Evolutionary conservation across 2,888 invertebrate genomes (phyloP), one percentile per base, ranked within the genome.

Genomic region (Arrhopalites spinosus): DNA sequence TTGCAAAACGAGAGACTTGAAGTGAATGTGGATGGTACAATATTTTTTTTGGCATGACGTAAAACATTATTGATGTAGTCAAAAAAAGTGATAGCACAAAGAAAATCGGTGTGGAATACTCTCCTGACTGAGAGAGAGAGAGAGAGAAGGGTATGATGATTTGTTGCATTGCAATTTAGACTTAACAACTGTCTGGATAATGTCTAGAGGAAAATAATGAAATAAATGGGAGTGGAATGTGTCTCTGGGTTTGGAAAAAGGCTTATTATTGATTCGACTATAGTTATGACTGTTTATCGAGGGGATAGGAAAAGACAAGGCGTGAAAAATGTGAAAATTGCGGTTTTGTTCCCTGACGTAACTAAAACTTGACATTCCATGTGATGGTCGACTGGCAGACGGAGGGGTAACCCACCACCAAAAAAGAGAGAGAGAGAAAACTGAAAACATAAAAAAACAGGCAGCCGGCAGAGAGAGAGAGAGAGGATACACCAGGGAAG

Each of bases 321-420:
- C 75, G 70, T 77, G 75, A 77, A 77, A 77, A 77, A 77, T 77
- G 77, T 75, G 77, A 77, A 77, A n/a, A 77, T 77, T 77, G 77
- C 73, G 75, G 77, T 77, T 77, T 75, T 75, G 68, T 56, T 68
- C 64, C 71, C 68, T 70, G 70, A 73, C 64, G 68, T 71, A 67
- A 47, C 67, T 53, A 11, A 47, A 45, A 23, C 30, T 67, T 74
- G 59, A 74, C 74, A 74, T 74, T 74, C 74, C 74, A 66, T 73
- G 73, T 56, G 56, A 66, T 66, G 17, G 20, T 27, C 3, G 27
- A 8, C 13, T n/a, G 8, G 17, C 11, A 1, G 66, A 25, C n/a
- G 3, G 7, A 50, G 15, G n/a, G n/a, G n/a, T n/a, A n/a, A 59
- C 23, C 59, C 59, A 59, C 59, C 27, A 59, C 36, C 53, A n/a